Evolutionary conservation across 2,797 vertebrate genomes (phyloP), one percentile per base, ranked within the genome.

Genomic region (Bovichtus diacanthus): DNA sequence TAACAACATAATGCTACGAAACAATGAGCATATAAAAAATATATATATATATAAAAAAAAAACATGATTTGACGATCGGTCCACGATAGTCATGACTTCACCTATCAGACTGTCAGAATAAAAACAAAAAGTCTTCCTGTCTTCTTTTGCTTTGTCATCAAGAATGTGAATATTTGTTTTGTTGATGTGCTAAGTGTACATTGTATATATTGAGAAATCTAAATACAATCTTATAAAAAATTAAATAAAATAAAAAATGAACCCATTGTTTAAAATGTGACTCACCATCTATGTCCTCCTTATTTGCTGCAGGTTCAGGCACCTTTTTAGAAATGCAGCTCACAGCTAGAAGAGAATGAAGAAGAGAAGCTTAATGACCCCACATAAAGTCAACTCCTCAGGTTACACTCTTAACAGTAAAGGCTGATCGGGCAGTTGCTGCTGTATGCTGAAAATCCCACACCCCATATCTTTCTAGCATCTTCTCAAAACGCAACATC

Each of bases 291-390:
- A 80, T 39, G 68, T 94, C 94, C 47, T 95, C 95, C 76, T 95
- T 95, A 66, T 75, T 93, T 59, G 89, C 88, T 50, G 90, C 85
- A 46, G 87, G 89, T 82, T 99, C 98, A 21, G 95, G 82, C 13
- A 91, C 88, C 90, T 96, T 99, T 92, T 95, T 98, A 36, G 95
- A 91, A 82, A 99, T 95, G 87, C 97, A 99, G 90, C 96, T 96
- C 69, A 95, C 93, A 68, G 92, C 98, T 99, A 87, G 21, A 90
- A 69, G 67, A 76, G 31, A 76, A 76, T 66, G 8, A 60, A 55
- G n/a, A 60, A 47, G 38, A 64, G 5, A 27, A 64, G 2, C 50
- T 58, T 74, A 74, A 80, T 12, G 23, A 47, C 29, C 58, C 10
- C 13, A 41, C 27, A 55, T 82, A 60, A 76, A 76, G 36, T 63